A percentile compares a stretch with the other conserved stretches of the same genome.
Evolutionary conservation across 1,140 invertebrate species (phyloP).

Genomic region (Gonatopus flavifemur): DNA sequence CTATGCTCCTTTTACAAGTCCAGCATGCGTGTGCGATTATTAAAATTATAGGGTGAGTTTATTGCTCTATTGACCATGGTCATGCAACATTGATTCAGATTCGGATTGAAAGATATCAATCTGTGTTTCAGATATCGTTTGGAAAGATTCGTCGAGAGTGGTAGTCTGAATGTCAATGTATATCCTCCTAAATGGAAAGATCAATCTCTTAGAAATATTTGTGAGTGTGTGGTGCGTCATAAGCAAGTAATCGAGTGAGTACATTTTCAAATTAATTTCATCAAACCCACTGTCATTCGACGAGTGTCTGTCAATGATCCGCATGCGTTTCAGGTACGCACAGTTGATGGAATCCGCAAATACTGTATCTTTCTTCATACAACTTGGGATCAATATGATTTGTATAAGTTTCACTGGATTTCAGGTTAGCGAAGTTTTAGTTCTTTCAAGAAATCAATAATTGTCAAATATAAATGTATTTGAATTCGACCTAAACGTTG

Average conservation of each 20-base stretch:
- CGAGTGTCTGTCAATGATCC: neutral
- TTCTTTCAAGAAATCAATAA: too few species aligned
- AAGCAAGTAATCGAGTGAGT: conserved; percentile 27
- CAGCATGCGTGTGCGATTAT: conserved; percentile 34
- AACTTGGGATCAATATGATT: conserved; percentile 32
- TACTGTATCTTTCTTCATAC: conserved; percentile 28
- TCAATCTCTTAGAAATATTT: conserved; percentile 12
- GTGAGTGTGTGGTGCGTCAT: conserved; percentile 25
- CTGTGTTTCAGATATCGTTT: conserved; percentile 23
- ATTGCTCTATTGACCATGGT: too few species aligned
- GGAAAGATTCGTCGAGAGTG: conserved; percentile 16
- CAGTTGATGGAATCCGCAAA: conserved; percentile 23
- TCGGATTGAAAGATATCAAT: conserved; percentile 9
- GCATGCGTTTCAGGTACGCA: conserved; percentile 30
- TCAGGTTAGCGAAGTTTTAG: conserved; percentile 32
- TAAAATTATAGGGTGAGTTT: conserved; percentile 35
- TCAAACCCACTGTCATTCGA: too few species aligned
- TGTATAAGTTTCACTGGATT: conserved; percentile 36
- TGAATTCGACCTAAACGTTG: too few species aligned
- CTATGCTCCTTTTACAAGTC: conserved; percentile 26
- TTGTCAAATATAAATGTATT: too few species aligned
- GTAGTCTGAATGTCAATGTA: conserved; percentile 16
- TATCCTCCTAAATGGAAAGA: conserved; percentile 13
- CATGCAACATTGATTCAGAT: too few species aligned
- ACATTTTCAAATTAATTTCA: neutral